phyloP scores from a whole-genome alignment of 2,113 vertebrate genomes.

The Phylloscopus trochilus region DNA sequence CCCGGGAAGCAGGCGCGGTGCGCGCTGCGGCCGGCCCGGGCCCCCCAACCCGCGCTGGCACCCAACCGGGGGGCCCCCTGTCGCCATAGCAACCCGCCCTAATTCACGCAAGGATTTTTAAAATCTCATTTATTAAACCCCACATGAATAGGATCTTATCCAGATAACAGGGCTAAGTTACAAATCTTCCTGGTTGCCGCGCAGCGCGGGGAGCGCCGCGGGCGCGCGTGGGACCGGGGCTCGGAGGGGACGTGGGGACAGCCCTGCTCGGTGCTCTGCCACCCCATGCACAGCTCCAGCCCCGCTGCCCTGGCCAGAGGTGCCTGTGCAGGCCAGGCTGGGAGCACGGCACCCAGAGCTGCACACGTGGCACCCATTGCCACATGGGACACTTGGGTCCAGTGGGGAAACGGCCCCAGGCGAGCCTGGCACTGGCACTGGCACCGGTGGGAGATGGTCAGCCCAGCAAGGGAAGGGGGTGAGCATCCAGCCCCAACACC shows the following conservation, averaged over 20 bases:
- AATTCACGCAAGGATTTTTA: slow-evolving; percentile 58
- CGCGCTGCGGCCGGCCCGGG: background rate
- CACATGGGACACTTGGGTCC: accelerated
- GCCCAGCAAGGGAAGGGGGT: background rate
- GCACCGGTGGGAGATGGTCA: accelerated
- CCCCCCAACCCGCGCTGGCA: slow-evolving; percentile 33
- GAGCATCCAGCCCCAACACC: background rate
- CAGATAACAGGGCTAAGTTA: slow-evolving; percentile 45
- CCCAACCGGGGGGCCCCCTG: slow-evolving; percentile 8
- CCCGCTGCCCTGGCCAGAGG: accelerated
- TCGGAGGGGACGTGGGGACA: background rate
- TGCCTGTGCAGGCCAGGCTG: accelerated
- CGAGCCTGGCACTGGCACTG: accelerated
- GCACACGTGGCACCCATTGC: accelerated
- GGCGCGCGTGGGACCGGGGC: background rate
- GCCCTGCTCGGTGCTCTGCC: background rate
- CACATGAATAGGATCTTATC: slow-evolving; percentile 43
- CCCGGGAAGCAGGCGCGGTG: slow-evolving; percentile 22
- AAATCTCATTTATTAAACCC: slow-evolving; percentile 59
- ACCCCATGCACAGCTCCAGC: accelerated
- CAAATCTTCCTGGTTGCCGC: background rate
- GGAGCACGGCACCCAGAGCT: accelerated
- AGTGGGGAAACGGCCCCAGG: accelerated
- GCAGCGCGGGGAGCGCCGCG: background rate
- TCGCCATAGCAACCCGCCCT: slow-evolving; percentile 55